A percentile compares a stretch with the other conserved stretches of the same genome.
Conservation (phyloP, 2,888 invertebrate genomes). For the Drosophila atripex region DNA sequence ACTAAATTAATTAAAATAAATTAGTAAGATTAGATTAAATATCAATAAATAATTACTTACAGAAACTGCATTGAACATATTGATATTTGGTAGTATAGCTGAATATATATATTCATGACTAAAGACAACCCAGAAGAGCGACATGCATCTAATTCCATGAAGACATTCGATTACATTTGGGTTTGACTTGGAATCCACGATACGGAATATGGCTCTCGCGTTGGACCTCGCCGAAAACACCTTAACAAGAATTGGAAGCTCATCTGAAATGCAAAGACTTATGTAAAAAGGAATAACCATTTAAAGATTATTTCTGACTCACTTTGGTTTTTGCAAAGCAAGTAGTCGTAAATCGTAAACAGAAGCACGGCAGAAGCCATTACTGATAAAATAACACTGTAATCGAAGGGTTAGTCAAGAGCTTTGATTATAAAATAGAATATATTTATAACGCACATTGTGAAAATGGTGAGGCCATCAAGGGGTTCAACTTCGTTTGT, state of each 20-base stretch:
- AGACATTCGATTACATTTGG: slow-evolving; percentile 75
- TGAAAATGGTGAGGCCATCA: slow-evolving; percentile 61
- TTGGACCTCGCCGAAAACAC: slow-evolving; percentile 68
- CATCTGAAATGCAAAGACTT: slow-evolving; percentile 3
- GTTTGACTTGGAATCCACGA: slow-evolving; percentile 31
- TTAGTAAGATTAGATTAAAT: background rate
- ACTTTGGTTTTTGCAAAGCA: slow-evolving; percentile 44
- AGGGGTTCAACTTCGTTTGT: slow-evolving; percentile 21
- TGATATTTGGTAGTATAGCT: background rate
- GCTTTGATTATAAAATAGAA: slow-evolving; percentile 25
- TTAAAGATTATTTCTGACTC: background rate
- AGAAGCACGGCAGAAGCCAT: slow-evolving; percentile 31
- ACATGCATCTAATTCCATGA: slow-evolving; percentile 83
- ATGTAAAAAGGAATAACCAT: background rate
- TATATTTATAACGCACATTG: slow-evolving; percentile 57
- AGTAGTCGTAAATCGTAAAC: slow-evolving; percentile 56
- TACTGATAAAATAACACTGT: slow-evolving; percentile 22
- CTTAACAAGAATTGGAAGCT: slow-evolving; percentile 39
- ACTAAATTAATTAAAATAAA: background rate
- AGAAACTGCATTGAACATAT: background rate
- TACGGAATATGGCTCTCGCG: slow-evolving; percentile 50
- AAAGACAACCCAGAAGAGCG: slow-evolving; percentile 83
- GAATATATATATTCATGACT: slow-evolving; percentile 69
- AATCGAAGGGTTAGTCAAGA: slow-evolving; percentile 11
- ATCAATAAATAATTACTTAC: background rate